Conservation (phyloP, 2,888 invertebrate genomes). For the Imbricaverruca yamaguchii region DNA sequence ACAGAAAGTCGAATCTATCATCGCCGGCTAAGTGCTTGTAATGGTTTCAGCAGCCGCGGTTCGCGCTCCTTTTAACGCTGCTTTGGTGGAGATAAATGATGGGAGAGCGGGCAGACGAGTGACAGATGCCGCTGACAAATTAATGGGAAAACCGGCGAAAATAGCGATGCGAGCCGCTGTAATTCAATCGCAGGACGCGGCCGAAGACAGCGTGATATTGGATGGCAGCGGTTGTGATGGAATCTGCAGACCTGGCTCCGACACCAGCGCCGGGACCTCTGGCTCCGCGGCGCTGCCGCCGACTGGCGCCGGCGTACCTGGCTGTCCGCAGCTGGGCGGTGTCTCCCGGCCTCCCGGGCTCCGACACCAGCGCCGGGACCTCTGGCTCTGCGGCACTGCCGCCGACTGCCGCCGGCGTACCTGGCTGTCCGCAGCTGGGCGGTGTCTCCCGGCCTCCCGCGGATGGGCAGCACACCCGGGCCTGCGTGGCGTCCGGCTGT, state of each 20-base stretch:
- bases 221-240: not conserved
- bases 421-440: too few relatives aligned
- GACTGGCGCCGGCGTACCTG: too few relatives aligned
- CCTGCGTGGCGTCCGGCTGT: too few relatives aligned
- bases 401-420: too few relatives aligned
- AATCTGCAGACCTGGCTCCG: not conserved
- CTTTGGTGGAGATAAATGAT: constrained; percentile 17
- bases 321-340: too few relatives aligned
- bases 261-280: too few relatives aligned
- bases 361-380: too few relatives aligned
- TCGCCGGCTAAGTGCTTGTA: constrained; percentile 19
- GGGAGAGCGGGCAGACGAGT: not conserved
- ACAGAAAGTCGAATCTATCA: constrained; percentile 7
- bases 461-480: too few relatives aligned
- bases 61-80: constrained; percentile 6
- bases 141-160: constrained; percentile 19
- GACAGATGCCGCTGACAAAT: constrained; percentile 20
- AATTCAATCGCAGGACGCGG: not conserved
- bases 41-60: constrained; percentile 1
- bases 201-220: not conserved
- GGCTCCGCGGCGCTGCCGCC: too few relatives aligned
- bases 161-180: constrained; percentile 13
- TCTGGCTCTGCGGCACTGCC: too few relatives aligned
- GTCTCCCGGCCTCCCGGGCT: too few relatives aligned
- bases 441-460: too few relatives aligned